Evolutionary conservation across 2,113 vertebrate species (phyloP).

Genomic region (Phylloscopus trochilus): DNA sequence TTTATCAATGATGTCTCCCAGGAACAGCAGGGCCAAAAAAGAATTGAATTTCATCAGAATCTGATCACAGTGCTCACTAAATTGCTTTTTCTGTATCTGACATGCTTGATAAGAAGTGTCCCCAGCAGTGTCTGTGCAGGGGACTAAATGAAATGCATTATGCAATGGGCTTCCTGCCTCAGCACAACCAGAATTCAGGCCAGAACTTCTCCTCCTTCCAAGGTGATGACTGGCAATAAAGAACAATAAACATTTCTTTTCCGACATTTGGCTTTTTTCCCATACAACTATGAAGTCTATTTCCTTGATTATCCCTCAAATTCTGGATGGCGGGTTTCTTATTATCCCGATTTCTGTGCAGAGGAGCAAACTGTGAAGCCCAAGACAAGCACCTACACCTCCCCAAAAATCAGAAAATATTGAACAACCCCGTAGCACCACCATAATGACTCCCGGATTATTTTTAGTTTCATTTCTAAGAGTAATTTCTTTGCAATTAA

Average conservation of each 20-base stretch:
- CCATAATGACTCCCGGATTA: not conserved
- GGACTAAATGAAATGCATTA: slow-evolving; percentile 10
- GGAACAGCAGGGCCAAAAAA: not conserved
- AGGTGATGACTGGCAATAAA: slow-evolving; percentile 13
- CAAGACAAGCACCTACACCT: not conserved
- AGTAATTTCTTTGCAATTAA: not conserved
- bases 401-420: not conserved
- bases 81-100: slow-evolving; percentile 44
- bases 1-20: slow-evolving; percentile 19
- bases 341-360: not conserved
- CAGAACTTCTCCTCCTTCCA: slow-evolving; percentile 10
- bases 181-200: not conserved
- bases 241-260: slow-evolving; percentile 1
- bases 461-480: not conserved
- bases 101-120: slow-evolving; percentile 19
- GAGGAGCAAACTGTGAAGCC: not conserved
- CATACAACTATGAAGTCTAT: not conserved
- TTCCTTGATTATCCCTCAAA: not conserved
- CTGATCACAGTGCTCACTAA: slow-evolving; percentile 45
- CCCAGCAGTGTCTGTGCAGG: not conserved
- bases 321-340: not conserved
- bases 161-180: slow-evolving; percentile 1
- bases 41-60: slow-evolving; percentile 9
- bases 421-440: not conserved
- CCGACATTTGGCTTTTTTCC: not conserved